Evolutionary conservation across 2,113 vertebrate species (phyloP).

Genomic region (Oenanthe melanoleuca): DNA sequence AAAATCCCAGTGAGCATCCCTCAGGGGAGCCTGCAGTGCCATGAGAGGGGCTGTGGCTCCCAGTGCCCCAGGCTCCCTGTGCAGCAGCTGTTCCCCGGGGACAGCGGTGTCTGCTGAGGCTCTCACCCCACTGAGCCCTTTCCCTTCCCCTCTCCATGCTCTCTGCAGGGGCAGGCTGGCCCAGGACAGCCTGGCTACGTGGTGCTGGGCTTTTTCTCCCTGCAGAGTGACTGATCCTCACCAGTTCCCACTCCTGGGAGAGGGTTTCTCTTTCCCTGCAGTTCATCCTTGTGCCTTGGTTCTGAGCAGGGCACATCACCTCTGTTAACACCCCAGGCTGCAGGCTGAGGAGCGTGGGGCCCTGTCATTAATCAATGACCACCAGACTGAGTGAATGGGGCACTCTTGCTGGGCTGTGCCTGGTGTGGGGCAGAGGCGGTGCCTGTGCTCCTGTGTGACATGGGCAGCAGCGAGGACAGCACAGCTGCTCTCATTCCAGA

Average conservation of each 20-base stretch:
- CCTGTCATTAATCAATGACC: no score
- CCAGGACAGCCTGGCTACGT: neutral
- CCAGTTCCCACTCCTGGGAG: neutral
- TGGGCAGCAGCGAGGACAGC: fast-evolving
- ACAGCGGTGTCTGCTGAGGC: neutral
- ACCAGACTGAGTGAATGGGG: neutral
- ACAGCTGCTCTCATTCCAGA: neutral
- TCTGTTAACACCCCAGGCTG: neutral
- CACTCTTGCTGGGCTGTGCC: neutral
- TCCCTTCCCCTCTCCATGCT: neutral
- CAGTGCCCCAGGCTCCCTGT: fast-evolving
- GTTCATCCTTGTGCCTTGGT: neutral
- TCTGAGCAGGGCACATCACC: neutral
- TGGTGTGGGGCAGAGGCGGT: neutral
- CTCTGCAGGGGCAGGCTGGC: neutral
- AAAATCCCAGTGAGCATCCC: neutral
- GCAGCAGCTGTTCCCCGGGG: neutral
- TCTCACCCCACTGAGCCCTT: neutral
- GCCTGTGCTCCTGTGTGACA: fast-evolving
- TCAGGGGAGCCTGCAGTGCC: neutral
- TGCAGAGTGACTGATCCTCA: fast-evolving
- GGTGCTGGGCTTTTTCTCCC: neutral
- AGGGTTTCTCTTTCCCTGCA: neutral
- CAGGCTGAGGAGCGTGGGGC: neutral
- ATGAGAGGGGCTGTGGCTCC: neutral